Conservation (phyloP, 2,888 invertebrate species). For the Belgica antarctica region DNA sequence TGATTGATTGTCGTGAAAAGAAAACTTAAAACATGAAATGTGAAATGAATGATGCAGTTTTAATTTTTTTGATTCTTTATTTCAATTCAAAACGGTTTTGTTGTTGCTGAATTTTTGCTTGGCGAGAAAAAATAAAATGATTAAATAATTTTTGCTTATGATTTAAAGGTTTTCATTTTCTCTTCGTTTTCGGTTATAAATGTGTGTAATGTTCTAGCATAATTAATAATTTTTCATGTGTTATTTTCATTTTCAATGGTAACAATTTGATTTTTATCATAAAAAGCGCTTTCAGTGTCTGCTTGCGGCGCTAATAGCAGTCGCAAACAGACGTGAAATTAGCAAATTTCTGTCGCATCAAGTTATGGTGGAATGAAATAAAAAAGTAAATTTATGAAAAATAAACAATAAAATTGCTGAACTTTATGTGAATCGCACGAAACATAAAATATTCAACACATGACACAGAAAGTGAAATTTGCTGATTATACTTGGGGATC, state of each 20-base stretch:
- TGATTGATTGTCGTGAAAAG: neutral
- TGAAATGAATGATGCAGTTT: neutral
- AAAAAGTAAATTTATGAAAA: no score
- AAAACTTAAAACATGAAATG: neutral
- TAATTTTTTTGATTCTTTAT: conserved; percentile 1
- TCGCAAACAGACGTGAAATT: neutral
- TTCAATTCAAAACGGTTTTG: neutral
- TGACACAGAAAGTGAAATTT: no score
- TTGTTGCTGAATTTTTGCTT: neutral
- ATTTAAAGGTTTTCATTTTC: neutral
- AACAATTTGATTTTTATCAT: neutral
- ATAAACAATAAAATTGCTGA: neutral
- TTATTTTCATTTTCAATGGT: neutral
- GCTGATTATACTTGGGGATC: no score
- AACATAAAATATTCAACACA: neutral
- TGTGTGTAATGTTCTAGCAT: conserved; percentile 11
- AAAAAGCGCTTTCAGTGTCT: neutral
- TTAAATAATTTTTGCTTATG: neutral
- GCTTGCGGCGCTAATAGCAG: neutral
- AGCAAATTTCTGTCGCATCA: neutral
- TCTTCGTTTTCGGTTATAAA: neutral
- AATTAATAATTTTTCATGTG: neutral
- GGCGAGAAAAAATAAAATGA: neutral
- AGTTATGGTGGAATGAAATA: conserved; percentile 3
- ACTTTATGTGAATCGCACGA: neutral